phyloP scores from a whole-genome alignment of 2,113 vertebrate species.

The Merops nubicus region DNA sequence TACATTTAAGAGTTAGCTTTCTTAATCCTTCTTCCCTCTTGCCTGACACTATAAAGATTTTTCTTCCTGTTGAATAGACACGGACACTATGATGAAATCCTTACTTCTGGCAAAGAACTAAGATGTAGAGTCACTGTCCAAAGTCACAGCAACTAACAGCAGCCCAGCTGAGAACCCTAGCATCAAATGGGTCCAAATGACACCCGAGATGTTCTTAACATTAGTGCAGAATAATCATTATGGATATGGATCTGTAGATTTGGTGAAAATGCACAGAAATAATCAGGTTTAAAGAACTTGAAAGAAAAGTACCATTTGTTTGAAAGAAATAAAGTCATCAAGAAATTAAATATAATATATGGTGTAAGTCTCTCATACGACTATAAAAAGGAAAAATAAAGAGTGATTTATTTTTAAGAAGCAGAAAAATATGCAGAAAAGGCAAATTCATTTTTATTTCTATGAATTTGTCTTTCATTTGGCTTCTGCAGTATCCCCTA shows the following conservation, averaged over 20 bases:
- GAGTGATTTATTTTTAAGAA: background rate
- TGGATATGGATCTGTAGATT: background rate
- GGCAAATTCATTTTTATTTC: slow-evolving; percentile 1
- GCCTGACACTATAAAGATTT: background rate
- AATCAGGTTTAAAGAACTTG: background rate
- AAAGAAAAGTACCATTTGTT: background rate
- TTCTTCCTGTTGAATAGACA: background rate
- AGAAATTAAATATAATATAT: background rate
- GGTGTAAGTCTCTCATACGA: background rate
- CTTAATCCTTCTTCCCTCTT: background rate
- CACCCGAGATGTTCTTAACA: background rate
- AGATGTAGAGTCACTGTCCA: background rate
- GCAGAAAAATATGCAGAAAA: background rate
- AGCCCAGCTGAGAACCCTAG: background rate
- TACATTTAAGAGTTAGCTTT: background rate
- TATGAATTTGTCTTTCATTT: background rate
- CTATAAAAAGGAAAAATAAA: background rate
- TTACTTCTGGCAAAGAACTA: background rate
- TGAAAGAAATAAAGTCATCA: background rate
- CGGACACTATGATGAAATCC: background rate
- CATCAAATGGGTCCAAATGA: background rate
- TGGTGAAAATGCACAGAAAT: background rate
- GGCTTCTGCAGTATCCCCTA: background rate
- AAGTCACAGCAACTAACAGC: background rate
- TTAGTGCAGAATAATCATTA: background rate